These are phyloP conservation scores for Melanostoma scalare DNA, from an alignment of 2,888 invertebrate genomes.

Conservation along the genomic window DNA sequence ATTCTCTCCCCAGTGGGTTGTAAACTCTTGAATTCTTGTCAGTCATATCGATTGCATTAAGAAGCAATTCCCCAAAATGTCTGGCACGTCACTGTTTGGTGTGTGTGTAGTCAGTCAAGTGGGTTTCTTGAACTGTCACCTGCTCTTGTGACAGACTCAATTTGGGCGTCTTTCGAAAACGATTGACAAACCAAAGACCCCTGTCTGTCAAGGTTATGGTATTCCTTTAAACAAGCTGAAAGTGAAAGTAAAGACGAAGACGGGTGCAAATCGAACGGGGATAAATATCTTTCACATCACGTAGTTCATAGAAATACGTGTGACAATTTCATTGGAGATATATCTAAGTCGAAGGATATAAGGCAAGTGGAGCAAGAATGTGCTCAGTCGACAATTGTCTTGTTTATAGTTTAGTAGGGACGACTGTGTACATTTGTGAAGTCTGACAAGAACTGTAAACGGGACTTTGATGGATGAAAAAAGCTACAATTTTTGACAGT, in stretches of 20 bases:
- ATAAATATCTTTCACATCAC: conserved; percentile 53
- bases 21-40: conserved; percentile 14
- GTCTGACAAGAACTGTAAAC: no score
- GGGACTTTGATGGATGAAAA: no score
- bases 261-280: conserved; percentile 35
- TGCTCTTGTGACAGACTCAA: conserved; percentile 13
- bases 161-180: conserved; percentile 16
- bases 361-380: no score
- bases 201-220: conserved; percentile 15
- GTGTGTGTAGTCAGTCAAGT: not conserved
- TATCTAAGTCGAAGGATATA: conserved; percentile 27
- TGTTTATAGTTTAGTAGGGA: no score
- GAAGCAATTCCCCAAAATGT: conserved; percentile 34
- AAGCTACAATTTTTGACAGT: no score
- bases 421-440: no score
- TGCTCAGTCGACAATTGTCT: no score
- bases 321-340: conserved; percentile 56
- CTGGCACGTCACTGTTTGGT: conserved; percentile 23
- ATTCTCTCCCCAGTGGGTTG: not conserved
- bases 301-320: conserved; percentile 67
- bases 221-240: conserved; percentile 25
- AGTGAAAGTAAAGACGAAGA: conserved; percentile 34
- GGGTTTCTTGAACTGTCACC: conserved; percentile 59
- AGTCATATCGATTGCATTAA: conserved; percentile 18
- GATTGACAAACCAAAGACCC: conserved; percentile 42